A percentile compares a stretch with the other conserved stretches of the same genome.
These are phyloP conservation scores for Chlorodrepanis virens DNA, from an alignment of 2,113 vertebrate genomes.

Conservation along the genomic window DNA sequence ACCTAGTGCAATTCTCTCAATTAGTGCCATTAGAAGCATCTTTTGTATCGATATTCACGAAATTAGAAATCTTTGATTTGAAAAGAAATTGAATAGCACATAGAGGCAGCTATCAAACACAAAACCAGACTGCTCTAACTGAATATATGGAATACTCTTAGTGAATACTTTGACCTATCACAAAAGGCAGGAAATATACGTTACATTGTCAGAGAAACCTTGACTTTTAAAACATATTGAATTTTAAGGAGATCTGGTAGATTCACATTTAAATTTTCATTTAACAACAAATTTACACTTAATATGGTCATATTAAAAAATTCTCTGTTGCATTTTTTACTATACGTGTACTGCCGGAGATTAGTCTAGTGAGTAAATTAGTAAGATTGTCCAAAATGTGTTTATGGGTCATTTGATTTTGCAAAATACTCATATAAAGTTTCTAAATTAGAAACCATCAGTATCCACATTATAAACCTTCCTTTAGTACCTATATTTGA, in stretches of 20 bases:
- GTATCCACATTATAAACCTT: not conserved
- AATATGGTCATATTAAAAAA: not conserved
- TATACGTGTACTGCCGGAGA: not conserved
- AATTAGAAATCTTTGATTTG: not conserved
- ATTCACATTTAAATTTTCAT: not conserved
- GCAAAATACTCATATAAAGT: not conserved
- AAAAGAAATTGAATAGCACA: not conserved
- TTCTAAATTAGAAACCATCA: not conserved
- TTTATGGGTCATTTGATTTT: not conserved
- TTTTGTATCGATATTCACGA: not conserved
- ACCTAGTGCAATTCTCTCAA: not conserved
- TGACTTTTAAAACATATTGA: not conserved
- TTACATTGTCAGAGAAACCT: not conserved
- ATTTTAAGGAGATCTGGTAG: not conserved
- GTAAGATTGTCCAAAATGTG: not conserved
- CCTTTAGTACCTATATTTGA: not conserved
- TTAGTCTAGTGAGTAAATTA: not conserved
- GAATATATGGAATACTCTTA: not conserved
- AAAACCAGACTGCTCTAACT: not conserved
- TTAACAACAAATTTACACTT: not conserved
- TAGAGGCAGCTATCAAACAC: not conserved
- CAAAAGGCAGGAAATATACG: not conserved
- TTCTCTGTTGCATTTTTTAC: not conserved
- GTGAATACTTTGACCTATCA: not conserved
- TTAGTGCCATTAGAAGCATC: rapidly evolving